Base-by-base conservation (phyloP, 2,888 invertebrate genomes). In the Elmis aenea region DNA sequence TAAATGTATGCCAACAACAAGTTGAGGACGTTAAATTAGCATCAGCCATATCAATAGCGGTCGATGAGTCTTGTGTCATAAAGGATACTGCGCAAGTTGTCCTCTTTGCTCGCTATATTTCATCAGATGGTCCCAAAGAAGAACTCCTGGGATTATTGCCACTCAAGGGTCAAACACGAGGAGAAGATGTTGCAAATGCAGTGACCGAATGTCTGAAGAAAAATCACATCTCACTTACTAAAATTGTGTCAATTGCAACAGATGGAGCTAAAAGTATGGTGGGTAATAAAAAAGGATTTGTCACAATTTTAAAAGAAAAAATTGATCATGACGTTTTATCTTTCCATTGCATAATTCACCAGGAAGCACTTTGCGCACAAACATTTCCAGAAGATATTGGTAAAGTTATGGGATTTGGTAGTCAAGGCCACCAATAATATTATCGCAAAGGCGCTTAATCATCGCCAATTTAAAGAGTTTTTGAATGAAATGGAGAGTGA, bases 311-410 rank as follows among this genome's bases (percentile, higher is more conserved):
- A 28, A 42, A 46, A 34, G 32, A 43, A 39, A 51, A 59, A 52
- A 50, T 46, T 27, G 40, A 52, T 41, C 46, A 48, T 42, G 44
- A 54, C 18, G 42, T 42, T 33, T 26, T 46, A 42, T 33, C 42
- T 42, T 51, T 36, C 39, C 66, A 65, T 50, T 39, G 58, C 20
- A 51, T 49, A 20, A 49, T 55, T 33, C 51, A 51, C 24, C 51
- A 55, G 45, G 53, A 51, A 50, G 54, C 51, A 31, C 53, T 54
- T 50, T 53, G 49, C 43, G 45, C 48, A 24, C 48, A 51, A 32
- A 50, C 46, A 46, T 55, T 57, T 41, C 47, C 46, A 6, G 51
- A 40, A n/a, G 43, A 52, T 48, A 50, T 57, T 37, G 24, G 35
- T 29, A 41, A 50, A 31, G 44, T 52, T 23, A 49, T 52, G 40